Evolutionary conservation across 2,888 invertebrate genomes (phyloP).

Genomic region (Malacosoma neustria): DNA sequence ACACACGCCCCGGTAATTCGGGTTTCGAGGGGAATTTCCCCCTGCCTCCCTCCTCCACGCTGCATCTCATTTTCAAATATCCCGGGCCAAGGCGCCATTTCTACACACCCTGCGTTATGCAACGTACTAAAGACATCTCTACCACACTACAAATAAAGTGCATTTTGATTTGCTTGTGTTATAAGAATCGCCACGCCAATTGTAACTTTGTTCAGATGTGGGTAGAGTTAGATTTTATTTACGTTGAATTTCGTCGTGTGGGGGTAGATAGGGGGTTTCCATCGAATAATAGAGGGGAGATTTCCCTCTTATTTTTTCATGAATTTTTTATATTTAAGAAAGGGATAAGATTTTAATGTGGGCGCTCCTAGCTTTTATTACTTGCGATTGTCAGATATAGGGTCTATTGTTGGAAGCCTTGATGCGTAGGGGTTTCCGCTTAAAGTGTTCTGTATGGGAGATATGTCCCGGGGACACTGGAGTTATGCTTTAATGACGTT

Average conservation of each 20-base stretch:
- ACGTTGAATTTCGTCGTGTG: conserved; percentile 33
- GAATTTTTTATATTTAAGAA: conserved; percentile 76
- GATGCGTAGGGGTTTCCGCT: conserved; percentile 69
- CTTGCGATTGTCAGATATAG: conserved; percentile 62
- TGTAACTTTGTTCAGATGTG: conserved; percentile 48
- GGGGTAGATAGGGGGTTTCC: conserved; percentile 35
- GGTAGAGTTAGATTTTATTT: conserved; percentile 60
- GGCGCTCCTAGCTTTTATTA: conserved; percentile 66
- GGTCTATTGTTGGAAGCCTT: conserved; percentile 54
- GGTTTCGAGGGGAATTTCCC: conserved; percentile 56
- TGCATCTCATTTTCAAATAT: conserved; percentile 74
- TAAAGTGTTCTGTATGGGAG: conserved; percentile 66
- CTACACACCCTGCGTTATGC: conserved; percentile 31
- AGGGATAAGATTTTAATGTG: conserved; percentile 75
- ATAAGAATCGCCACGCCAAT: conserved; percentile 31
- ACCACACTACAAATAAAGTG: conserved; percentile 22
- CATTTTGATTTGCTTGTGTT: conserved; percentile 20
- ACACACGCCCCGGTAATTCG: conserved; percentile 72
- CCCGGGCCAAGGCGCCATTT: conserved; percentile 51
- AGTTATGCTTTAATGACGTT: conserved; percentile 51
- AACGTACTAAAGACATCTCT: conserved; percentile 38
- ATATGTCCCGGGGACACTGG: conserved; percentile 34
- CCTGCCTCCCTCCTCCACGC: conserved; percentile 30
- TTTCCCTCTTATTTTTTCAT: conserved; percentile 69
- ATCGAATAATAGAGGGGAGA: conserved; percentile 66